Conservation (phyloP, 1,140 invertebrate species). For the Glomeris maerens region DNA sequence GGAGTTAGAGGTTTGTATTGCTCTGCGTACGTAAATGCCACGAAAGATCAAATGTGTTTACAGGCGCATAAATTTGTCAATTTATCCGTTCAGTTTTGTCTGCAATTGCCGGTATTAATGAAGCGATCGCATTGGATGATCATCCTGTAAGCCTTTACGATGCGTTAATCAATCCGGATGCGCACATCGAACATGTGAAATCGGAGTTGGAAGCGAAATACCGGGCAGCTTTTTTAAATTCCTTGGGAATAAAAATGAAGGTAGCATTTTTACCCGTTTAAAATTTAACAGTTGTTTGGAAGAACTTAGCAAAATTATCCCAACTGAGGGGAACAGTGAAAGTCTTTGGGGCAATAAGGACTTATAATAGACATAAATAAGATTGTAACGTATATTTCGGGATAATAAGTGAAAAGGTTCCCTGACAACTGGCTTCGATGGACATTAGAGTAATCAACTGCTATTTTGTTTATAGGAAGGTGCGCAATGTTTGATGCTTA, state of each 20-base stretch:
- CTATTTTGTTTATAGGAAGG: slow-evolving; percentile 24
- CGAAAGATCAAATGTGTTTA: neutral
- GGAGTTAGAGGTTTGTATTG: slow-evolving; percentile 40
- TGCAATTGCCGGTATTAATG: slow-evolving; percentile 45
- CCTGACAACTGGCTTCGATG: neutral
- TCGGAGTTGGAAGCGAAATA: neutral
- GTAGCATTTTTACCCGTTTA: neutral
- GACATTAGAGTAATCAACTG: neutral
- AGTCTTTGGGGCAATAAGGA: neutral
- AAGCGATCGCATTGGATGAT: slow-evolving; percentile 45
- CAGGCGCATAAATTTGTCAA: neutral
- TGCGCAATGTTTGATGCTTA: slow-evolving; percentile 47
- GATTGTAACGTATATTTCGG: neutral
- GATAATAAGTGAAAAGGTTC: neutral
- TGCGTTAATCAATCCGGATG: slow-evolving; percentile 18
- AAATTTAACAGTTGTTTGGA: neutral
- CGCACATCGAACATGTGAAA: neutral
- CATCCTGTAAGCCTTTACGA: slow-evolving; percentile 22
- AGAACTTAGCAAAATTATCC: neutral
- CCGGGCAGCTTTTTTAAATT: neutral
- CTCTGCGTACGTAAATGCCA: neutral
- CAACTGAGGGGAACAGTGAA: neutral
- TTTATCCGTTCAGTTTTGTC: slow-evolving; percentile 16
- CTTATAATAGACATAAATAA: neutral
- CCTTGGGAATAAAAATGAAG: neutral